Evolutionary conservation across 1,140 invertebrate genomes (phyloP).

Genomic region (Tetranychus urticae): DNA sequence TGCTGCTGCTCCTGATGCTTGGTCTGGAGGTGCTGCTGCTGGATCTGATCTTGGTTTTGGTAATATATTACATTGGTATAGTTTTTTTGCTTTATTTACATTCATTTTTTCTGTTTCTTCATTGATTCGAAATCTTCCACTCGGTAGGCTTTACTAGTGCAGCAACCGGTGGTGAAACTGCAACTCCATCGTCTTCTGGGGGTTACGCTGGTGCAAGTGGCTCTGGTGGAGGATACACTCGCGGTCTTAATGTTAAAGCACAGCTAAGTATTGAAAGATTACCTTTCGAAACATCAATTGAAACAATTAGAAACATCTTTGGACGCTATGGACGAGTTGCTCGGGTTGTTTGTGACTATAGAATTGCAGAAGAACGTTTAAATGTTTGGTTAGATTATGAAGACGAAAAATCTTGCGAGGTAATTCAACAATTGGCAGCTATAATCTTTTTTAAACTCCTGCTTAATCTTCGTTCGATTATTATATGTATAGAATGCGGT

Average conservation of each 20-base stretch:
- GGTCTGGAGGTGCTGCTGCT: too few species aligned
- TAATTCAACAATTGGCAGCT: background rate
- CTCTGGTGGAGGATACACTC: background rate
- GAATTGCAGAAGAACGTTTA: background rate
- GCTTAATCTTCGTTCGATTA: too few species aligned
- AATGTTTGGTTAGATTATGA: conserved; percentile 1
- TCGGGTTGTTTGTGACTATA: background rate
- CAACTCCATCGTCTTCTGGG: too few species aligned
- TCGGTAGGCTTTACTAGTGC: too few species aligned
- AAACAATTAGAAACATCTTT: background rate
- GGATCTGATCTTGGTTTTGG: too few species aligned
- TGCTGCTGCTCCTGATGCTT: too few species aligned
- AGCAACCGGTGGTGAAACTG: too few species aligned
- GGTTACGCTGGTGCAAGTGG: too few species aligned
- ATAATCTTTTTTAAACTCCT: background rate
- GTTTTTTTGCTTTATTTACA: too few species aligned
- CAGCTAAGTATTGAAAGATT: background rate
- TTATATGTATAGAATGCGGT: background rate
- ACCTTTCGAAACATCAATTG: background rate
- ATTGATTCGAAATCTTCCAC: too few species aligned
- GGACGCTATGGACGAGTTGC: conserved; percentile 1
- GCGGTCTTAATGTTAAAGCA: background rate
- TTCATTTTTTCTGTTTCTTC: too few species aligned
- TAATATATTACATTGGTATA: too few species aligned
- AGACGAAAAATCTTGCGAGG: background rate